These are phyloP conservation scores for Sarcophaga caerulescens DNA, from an alignment of 2,888 invertebrate species.

Conservation along the genomic window DNA sequence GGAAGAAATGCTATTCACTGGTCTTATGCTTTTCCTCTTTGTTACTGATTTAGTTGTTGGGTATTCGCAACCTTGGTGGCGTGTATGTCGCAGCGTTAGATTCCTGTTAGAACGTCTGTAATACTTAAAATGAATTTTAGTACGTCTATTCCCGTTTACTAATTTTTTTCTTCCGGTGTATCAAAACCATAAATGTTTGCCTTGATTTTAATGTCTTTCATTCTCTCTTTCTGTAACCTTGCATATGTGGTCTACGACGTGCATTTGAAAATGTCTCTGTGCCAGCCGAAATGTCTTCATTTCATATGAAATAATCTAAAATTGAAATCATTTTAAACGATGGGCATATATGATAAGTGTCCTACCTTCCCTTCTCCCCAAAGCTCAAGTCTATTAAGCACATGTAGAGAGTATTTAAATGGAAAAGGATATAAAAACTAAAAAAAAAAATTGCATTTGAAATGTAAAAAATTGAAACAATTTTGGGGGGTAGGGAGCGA, in stretches of 20 bases:
- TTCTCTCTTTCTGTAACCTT: neutral
- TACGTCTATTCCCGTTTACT: neutral
- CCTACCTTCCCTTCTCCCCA: neutral
- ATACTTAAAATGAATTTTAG: no score
- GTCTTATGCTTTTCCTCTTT: no score
- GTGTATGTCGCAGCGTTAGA: rapidly evolving
- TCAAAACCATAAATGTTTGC: no score
- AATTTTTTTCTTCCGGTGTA: neutral
- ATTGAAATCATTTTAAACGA: conserved; percentile 76
- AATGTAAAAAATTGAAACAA: no score
- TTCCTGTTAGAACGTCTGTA: no score
- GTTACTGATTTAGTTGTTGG: no score
- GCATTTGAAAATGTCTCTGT: conserved; percentile 9
- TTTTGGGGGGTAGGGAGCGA: no score
- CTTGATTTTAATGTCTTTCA: neutral
- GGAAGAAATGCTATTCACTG: no score
- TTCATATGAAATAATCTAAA: conserved; percentile 74
- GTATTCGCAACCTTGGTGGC: no score
- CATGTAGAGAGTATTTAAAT: no score
- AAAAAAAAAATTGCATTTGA: no score
- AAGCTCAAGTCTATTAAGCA: neutral
- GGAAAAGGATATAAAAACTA: neutral
- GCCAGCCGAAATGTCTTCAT: conserved; percentile 31
- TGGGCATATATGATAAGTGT: conserved; percentile 41
- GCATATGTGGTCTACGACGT: neutral